phyloP scores from a whole-genome alignment of 1,140 invertebrate species.

The Drosophila sulfurigaster region DNA sequence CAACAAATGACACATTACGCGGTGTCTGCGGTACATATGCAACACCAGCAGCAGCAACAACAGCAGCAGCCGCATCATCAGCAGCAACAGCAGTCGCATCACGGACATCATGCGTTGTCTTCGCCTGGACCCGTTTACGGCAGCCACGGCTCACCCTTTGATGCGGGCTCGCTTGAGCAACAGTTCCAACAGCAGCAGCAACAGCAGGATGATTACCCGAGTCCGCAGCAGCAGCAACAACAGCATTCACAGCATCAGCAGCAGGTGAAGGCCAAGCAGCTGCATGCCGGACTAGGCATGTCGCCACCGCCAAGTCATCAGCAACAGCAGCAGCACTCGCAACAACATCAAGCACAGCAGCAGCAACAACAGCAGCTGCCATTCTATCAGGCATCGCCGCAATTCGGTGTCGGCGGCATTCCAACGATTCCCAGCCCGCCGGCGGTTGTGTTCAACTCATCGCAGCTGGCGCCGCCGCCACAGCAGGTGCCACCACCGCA shows the following conservation, averaged over 20 bases:
- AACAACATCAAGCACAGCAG: conserved; percentile 67
- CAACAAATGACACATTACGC: conserved; percentile 83
- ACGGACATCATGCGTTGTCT: conserved; percentile 79
- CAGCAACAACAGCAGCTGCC: conserved; percentile 76
- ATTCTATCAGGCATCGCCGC: conserved; percentile 85
- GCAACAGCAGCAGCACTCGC: conserved; percentile 70
- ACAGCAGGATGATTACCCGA: conserved; percentile 74
- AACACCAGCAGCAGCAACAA: conserved; percentile 85
- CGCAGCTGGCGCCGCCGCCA: conserved; percentile 87
- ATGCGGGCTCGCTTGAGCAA: conserved; percentile 71
- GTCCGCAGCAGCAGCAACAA: conserved; percentile 76
- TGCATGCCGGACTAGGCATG: conserved; percentile 74
- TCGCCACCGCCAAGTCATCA: conserved; percentile 84
- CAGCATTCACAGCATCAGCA: conserved; percentile 68
- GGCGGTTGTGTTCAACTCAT: conserved; percentile 91
- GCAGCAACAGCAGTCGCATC: conserved; percentile 86
- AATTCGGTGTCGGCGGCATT: conserved; percentile 90
- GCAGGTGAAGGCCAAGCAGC: conserved; percentile 65
- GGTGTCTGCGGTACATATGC: conserved; percentile 68
- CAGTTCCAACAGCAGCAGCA: conserved; percentile 75
- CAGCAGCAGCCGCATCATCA: conserved; percentile 86
- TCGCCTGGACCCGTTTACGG: conserved; percentile 74
- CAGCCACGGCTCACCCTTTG: conserved; percentile 78
- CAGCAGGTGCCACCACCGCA: conserved; percentile 86
- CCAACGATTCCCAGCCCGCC: conserved; percentile 93